Base-by-base conservation (phyloP, 2,888 invertebrate species). In the Trachelus tabidus region DNA sequence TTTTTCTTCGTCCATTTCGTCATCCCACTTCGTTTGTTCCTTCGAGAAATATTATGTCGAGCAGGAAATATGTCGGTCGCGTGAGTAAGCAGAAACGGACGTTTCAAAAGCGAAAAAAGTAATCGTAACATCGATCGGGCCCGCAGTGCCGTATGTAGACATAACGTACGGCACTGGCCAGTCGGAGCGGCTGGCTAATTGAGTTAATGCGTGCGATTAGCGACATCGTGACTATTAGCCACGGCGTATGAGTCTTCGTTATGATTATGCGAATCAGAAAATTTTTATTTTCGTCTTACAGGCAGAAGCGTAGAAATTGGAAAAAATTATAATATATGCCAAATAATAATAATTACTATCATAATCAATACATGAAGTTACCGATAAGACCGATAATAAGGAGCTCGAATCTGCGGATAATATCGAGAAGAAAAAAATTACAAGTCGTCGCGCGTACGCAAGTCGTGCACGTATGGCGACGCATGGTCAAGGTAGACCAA, bases 191-290 rank as follows among this genome's bases (percentile, higher is more conserved):
- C 79, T 81, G 81, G 75, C 80, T 85, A 85, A 86, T 86, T 86
- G 85, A 85, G 79, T 84, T 86, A 86, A 86, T 86, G 83, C 78
- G 80, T 79, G 79, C 81, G 83, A 87, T 85, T 86, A 86, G 56
- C 56, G 56, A 56, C 56, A 56, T 9, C 56, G 56, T 56, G 56
- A 56, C 56, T 9, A 56, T 56, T 56, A 23, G 56, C 23, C 56
- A 56, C 6, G 9, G 56, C 1, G 56, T 56, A 56, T 23, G 56
- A 56, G 23, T 56, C 56, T 56, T 56, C 56, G 2, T 56, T 56
- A 23, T 0, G 56, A 56, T 40, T 40, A 4, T 4, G 37, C 1
- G 40, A 15, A 12, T 40, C 40, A 40, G 1, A 4, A 40, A 4
- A 40, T 4, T 6, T 40, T 4, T 40, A 40, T 40, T 40, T 15